phyloP scores from a whole-genome alignment of 2,113 vertebrate genomes.

The Dicrurus megarhynchus region DNA sequence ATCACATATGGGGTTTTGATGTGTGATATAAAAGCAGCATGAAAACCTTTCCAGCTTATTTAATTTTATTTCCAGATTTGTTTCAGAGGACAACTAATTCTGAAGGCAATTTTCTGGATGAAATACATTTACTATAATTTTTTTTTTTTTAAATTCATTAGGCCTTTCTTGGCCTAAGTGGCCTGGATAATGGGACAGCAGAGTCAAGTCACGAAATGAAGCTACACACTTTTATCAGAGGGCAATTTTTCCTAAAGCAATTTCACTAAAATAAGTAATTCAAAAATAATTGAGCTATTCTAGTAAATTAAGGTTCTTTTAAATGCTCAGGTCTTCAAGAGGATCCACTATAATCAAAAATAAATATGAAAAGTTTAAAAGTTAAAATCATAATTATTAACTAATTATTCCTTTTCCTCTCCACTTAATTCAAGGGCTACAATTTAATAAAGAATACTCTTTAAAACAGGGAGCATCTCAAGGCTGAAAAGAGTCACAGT shows the following conservation, averaged over 20 bases:
- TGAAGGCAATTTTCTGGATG: background rate
- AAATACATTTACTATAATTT: background rate
- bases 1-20: background rate
- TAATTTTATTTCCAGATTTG: slow-evolving; percentile 11
- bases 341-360: background rate
- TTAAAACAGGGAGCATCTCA: background rate
- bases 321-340: background rate
- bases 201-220: background rate
- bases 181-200: background rate
- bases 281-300: slow-evolving; percentile 5
- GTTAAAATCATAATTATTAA: background rate
- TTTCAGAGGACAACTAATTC: background rate
- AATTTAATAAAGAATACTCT: background rate
- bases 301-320: background rate
- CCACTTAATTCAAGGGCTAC: background rate
- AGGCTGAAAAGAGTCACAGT: background rate
- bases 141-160: background rate
- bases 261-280: background rate
- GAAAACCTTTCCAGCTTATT: background rate
- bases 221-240: background rate
- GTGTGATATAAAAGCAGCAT: background rate
- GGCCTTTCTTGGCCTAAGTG: background rate
- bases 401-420: background rate
- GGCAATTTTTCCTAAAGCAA: background rate
- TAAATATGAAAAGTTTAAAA: background rate